phyloP scores from a whole-genome alignment of 2,888 invertebrate species.

The Lissonota sp. region DNA sequence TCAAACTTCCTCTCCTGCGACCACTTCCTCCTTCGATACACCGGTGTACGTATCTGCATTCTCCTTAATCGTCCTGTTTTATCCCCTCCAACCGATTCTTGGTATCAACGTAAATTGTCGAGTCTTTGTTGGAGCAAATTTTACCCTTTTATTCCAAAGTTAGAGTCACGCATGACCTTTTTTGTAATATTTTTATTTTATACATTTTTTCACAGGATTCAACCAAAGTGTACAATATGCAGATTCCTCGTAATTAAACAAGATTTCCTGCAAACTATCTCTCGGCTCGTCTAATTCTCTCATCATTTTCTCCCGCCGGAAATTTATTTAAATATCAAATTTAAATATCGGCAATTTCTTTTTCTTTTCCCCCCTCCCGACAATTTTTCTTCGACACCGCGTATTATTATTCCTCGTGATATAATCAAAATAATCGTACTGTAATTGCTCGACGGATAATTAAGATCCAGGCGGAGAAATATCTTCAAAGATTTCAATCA shows the following conservation, averaged over 20 bases:
- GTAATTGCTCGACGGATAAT: slow-evolving; percentile 35
- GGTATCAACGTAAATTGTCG: not conserved
- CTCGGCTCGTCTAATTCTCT: slow-evolving; percentile 45
- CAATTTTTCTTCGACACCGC: not conserved
- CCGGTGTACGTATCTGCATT: not conserved
- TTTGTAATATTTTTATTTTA: not conserved
- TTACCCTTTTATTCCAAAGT: too few species aligned
- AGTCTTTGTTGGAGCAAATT: not conserved
- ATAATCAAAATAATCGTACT: slow-evolving; percentile 15
- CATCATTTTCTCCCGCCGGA: slow-evolving; percentile 41
- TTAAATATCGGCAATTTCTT: slow-evolving; percentile 27
- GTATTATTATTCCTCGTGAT: not conserved
- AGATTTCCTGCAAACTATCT: slow-evolving; percentile 43
- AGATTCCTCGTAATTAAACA: slow-evolving; percentile 57
- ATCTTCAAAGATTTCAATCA: too few species aligned
- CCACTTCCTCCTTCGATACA: slow-evolving; percentile 32
- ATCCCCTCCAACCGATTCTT: not conserved
- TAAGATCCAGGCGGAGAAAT: slow-evolving; percentile 7
- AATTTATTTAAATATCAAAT: not conserved
- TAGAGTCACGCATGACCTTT: too few species aligned
- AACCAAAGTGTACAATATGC: slow-evolving; percentile 46
- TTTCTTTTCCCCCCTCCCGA: not conserved
- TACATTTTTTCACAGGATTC: slow-evolving; percentile 22
- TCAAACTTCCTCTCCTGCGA: slow-evolving; percentile 35
- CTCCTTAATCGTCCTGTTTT: not conserved